These are phyloP conservation scores for Himalopsyche kuldschensis DNA, from an alignment of 2,888 invertebrate genomes.

Conservation along the genomic window DNA sequence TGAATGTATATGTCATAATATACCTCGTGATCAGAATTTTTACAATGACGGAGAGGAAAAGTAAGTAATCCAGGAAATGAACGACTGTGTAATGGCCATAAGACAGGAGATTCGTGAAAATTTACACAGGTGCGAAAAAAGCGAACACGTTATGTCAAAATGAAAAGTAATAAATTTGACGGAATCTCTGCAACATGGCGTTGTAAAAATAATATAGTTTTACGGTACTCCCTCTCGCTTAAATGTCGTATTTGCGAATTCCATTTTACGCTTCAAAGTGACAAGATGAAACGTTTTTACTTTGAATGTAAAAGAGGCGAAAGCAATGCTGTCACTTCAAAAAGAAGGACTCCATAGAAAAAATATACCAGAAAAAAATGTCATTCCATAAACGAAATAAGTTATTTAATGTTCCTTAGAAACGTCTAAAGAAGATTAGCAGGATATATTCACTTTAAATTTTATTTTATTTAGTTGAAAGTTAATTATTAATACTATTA, in stretches of 20 bases:
- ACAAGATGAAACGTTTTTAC: not conserved
- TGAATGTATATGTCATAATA: too few relatives aligned
- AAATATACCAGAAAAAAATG: too few relatives aligned
- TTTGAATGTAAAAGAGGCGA: not conserved
- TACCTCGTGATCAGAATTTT: too few relatives aligned
- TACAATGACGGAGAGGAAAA: too few relatives aligned
- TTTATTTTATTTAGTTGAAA: too few relatives aligned
- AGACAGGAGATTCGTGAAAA: not conserved
- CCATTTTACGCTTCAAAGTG: not conserved
- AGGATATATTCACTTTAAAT: too few relatives aligned
- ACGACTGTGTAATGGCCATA: not conserved
- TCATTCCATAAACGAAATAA: too few relatives aligned
- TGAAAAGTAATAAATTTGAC: slow-evolving; percentile 26
- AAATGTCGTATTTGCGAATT: not conserved
- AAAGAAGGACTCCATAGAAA: too few relatives aligned
- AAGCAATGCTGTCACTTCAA: too few relatives aligned
- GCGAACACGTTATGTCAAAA: slow-evolving; percentile 25
- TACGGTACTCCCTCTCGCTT: not conserved
- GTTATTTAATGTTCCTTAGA: too few relatives aligned
- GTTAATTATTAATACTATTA: too few relatives aligned
- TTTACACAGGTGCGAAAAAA: slow-evolving; percentile 21
- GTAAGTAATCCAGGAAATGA: not conserved
- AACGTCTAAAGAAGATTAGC: too few relatives aligned
- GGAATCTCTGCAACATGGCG: not conserved
- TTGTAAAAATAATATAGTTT: not conserved